A percentile compares a stretch with the other conserved stretches of the same genome.
Conservation (phyloP, 1,140 invertebrate species). For the Sitophilus oryzae region DNA sequence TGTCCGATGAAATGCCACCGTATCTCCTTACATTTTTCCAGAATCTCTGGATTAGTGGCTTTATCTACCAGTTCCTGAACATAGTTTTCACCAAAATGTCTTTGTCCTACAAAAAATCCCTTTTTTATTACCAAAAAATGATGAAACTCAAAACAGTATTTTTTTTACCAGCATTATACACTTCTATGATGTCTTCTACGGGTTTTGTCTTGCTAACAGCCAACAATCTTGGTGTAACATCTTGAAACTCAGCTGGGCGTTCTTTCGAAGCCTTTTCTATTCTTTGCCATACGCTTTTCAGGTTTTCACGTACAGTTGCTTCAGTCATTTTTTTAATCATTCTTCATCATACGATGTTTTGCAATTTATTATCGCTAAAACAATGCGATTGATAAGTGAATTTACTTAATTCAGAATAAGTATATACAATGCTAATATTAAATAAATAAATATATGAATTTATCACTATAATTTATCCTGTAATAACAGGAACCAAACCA, state of each 20-base stretch:
- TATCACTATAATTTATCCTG: too few species aligned
- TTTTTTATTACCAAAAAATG: too few species aligned
- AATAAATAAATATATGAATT: too few species aligned
- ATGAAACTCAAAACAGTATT: too few species aligned
- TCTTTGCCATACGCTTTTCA: conserved; percentile 47
- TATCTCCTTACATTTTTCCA: conserved; percentile 82
- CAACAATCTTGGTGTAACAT: conserved; percentile 65
- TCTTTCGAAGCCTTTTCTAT: conserved; percentile 46
- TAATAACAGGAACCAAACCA: too few species aligned
- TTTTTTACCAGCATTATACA: conserved; percentile 69
- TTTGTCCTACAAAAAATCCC: conserved; percentile 58
- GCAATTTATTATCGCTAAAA: not conserved
- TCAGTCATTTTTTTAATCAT: conserved; percentile 49
- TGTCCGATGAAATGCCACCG: conserved; percentile 98
- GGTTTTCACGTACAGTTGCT: conserved; percentile 46
- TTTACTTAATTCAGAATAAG: too few species aligned
- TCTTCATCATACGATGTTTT: conserved; percentile 2
- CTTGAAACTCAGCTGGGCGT: conserved; percentile 48
- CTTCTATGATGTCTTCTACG: conserved; percentile 66
- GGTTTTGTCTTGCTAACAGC: conserved; percentile 94
- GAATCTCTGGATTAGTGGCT: conserved; percentile 60
- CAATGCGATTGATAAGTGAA: too few species aligned
- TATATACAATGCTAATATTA: too few species aligned
- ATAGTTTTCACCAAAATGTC: conserved; percentile 98
- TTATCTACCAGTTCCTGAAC: conserved; percentile 89